phyloP scores from a whole-genome alignment of 2,113 vertebrate genomes.

The Cervus canadensis region DNA sequence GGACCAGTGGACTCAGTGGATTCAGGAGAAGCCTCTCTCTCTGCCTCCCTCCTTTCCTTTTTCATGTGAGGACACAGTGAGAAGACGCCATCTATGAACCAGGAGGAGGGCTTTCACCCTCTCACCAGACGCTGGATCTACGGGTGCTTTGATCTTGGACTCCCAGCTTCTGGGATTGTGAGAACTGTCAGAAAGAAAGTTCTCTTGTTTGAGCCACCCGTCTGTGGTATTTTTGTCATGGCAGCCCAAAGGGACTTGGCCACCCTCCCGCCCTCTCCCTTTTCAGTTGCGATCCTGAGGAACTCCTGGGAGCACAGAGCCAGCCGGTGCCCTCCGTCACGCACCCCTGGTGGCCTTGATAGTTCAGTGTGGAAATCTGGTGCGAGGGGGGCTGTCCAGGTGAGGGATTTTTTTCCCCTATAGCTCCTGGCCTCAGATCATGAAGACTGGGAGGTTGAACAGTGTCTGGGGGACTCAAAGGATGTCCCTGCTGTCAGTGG shows the following conservation, averaged over 20 bases:
- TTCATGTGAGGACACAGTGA: not conserved
- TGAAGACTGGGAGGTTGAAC: not conserved
- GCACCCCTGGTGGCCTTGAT: not conserved
- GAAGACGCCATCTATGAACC: accelerated
- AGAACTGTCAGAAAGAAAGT: not conserved
- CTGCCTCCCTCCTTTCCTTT: not conserved
- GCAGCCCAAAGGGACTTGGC: not conserved
- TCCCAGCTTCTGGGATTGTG: not conserved
- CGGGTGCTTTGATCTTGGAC: not conserved
- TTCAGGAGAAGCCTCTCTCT: not conserved
- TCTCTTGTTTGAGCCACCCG: not conserved
- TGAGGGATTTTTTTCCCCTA: not conserved
- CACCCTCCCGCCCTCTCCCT: not conserved
- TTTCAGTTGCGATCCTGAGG: not conserved
- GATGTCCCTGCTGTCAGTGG: not conserved
- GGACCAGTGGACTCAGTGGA: not conserved
- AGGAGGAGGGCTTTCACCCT: not conserved
- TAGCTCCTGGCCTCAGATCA: not conserved
- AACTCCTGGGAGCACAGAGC: not conserved
- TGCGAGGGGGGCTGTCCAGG: not conserved
- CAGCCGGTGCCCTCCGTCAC: not conserved
- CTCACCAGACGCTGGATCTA: not conserved
- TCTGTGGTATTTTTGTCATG: not conserved
- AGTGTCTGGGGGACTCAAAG: not conserved
- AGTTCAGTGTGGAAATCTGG: not conserved